Conservation (phyloP, 2,797 vertebrate genomes). For the Xiphophorus birchmanni region DNA sequence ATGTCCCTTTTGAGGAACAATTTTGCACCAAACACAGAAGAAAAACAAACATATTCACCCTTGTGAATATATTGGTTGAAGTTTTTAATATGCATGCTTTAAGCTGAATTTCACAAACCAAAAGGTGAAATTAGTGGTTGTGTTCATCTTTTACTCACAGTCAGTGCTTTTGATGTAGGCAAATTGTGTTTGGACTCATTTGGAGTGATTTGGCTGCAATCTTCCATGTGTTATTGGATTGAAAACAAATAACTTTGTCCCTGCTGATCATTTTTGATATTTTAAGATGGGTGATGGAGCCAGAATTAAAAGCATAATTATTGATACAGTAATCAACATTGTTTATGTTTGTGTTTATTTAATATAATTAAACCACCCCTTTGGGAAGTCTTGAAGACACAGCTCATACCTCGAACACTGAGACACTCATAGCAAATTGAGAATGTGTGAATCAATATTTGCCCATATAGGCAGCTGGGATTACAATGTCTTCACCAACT, state of each 20-base stretch:
- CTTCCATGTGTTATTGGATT: background rate
- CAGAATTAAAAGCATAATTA: background rate
- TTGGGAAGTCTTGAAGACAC: constrained; percentile 10
- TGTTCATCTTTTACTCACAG: background rate
- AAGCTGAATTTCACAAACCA: background rate
- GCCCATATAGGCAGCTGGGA: constrained; percentile 56
- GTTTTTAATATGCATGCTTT: background rate
- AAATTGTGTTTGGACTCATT: background rate
- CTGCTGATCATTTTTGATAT: constrained; percentile 1
- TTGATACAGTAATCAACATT: background rate
- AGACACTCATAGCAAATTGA: constrained; percentile 34
- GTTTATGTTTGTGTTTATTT: background rate
- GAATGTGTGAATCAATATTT: constrained; percentile 68
- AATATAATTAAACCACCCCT: background rate
- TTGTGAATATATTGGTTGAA: background rate
- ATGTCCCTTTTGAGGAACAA: background rate
- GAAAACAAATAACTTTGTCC: background rate
- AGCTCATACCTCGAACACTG: constrained; percentile 19
- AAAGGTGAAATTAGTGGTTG: background rate
- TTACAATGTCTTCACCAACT: constrained; percentile 36
- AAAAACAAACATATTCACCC: background rate
- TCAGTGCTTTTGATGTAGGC: background rate
- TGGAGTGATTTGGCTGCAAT: background rate
- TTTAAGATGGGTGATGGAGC: background rate
- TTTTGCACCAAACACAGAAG: background rate